Conservation (phyloP, 2,888 invertebrate genomes). For the Luperina testacea region DNA sequence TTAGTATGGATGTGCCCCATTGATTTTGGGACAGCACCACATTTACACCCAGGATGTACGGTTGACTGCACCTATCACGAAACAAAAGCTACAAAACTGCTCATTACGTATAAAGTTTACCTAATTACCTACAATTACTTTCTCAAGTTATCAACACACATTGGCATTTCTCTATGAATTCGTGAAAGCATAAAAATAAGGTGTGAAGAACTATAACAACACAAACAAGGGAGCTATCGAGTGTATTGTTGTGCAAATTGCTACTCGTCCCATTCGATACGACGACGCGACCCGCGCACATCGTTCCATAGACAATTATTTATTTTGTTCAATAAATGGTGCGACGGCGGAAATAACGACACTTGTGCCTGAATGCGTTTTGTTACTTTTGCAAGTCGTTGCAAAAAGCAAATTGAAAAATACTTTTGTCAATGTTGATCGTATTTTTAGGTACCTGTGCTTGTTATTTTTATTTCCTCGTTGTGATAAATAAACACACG, state of each 20-base stretch:
- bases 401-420: conserved; percentile 11
- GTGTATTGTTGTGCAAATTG: conserved; percentile 63
- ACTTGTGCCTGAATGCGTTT: neutral
- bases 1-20: too few relatives aligned
- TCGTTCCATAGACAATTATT: conserved; percentile 53
- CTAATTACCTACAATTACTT: neutral
- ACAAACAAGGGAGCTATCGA: conserved; percentile 42
- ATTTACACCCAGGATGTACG: neutral
- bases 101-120: neutral
- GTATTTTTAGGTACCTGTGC: neutral
- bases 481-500: neutral
- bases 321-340: conserved; percentile 49
- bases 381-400: conserved; percentile 16
- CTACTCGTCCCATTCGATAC: conserved; percentile 36
- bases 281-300: conserved; percentile 5
- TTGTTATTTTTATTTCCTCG: conserved; percentile 2
- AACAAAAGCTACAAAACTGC: neutral
- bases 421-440: neutral
- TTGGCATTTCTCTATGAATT: conserved; percentile 8
- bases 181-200: conserved; percentile 9
- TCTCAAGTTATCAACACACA: neutral
- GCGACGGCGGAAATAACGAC: conserved; percentile 24
- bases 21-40: neutral
- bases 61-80: neutral
- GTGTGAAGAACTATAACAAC: conserved; percentile 19